phyloP scores from a whole-genome alignment of 2,113 vertebrate species.

The Lucifuga dentata region DNA sequence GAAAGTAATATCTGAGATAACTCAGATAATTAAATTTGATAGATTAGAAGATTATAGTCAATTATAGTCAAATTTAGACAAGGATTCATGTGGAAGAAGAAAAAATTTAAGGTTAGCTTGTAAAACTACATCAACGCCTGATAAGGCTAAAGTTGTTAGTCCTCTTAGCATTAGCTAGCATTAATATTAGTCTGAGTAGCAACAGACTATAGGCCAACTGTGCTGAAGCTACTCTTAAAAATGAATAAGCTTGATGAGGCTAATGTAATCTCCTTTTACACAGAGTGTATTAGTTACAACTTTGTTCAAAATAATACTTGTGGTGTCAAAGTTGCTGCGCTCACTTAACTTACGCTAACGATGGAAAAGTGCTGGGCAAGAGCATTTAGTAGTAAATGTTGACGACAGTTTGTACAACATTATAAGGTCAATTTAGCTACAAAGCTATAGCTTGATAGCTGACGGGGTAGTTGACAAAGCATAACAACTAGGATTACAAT shows the following conservation, averaged over 20 bases:
- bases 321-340: constrained; percentile 12
- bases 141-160: constrained; percentile 28
- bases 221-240: background rate
- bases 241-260: background rate
- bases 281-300: background rate
- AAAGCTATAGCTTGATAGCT: background rate
- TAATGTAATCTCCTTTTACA: constrained; percentile 2
- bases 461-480: background rate
- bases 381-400: constrained; percentile 40
- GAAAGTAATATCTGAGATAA: background rate
- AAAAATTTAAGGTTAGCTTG: constrained; percentile 4
- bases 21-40: background rate
- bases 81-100: background rate
- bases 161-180: constrained; percentile 59
- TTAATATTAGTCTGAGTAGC: constrained; percentile 49
- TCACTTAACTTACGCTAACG: constrained; percentile 51
- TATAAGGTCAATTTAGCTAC: background rate
- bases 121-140: constrained; percentile 32
- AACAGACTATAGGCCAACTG: background rate
- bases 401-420: constrained; percentile 17
- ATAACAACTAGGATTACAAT: background rate
- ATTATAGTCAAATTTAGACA: background rate
- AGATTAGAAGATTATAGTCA: background rate
- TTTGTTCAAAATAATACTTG: constrained; percentile 6
- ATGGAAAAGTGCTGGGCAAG: constrained; percentile 14